Base-by-base conservation (phyloP, 2,888 invertebrate genomes). In the Calephelis perditalis region DNA sequence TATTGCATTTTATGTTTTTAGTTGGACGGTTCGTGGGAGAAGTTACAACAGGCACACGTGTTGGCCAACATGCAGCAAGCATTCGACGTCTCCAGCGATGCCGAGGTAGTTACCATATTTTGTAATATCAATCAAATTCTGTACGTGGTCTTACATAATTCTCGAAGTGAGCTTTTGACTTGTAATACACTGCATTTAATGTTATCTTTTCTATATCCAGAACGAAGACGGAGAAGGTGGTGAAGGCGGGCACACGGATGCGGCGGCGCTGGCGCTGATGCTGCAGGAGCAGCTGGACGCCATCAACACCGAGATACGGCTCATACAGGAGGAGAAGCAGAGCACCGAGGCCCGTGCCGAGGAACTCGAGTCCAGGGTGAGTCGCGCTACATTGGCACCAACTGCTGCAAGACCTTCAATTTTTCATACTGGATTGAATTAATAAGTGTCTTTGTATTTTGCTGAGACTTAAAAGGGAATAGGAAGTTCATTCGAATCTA, bases 261-360 rank as follows among this genome's bases (percentile, higher is more conserved):
- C 99, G 57, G 99, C 99, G 77, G 98, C 99, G 0, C 91, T 99
- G 68, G 99, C 99, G 56, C 94, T 99, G 81, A 99, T 99, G 98
- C 92, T 99, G 72, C 99, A 99, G 84, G 99, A 99, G 77, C 99
- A 99, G 86, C 92, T 99, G 67, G 99, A 99, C 91, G 99, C 99
- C 77, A 99, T 99, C 84, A 99, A 99, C 91, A 99, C 99, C 75
- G 99, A 99, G 93, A 99, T 99, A 75, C 93, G 92, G 7, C 91
- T 94, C 81, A 94, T 94, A 49, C 96, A 99, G 92, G 98, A 98
- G 88, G 99, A 99, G 88, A 99, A 99, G 81, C 97, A 98, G 86
- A 97, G 94, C 82, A 98, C 99, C 0, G 99, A 99, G 86, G 97
- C 98, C 6, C 88, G 99, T 56, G 99, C 99, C 0, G 99, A 99